Evolutionary conservation across 2,113 vertebrate species (phyloP).

Genomic region (Gracilinanus agilis): DNA sequence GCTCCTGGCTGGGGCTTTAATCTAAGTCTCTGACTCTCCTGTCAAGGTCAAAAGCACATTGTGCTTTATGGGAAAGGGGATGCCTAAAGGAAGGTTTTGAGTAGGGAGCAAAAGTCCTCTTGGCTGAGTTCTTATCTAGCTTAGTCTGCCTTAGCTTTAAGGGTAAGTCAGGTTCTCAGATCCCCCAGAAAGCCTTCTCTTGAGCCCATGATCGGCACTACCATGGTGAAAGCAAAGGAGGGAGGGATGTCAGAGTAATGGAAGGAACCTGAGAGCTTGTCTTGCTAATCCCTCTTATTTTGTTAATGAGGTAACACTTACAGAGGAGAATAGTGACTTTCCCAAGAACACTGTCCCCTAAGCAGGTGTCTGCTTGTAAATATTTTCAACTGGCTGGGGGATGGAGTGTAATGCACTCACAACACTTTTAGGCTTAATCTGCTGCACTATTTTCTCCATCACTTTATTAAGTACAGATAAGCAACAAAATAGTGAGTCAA

Average conservation of each 20-base stretch:
- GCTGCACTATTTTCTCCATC: not conserved
- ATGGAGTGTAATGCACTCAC: not conserved
- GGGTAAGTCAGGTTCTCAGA: not conserved
- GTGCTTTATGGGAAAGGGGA: not conserved
- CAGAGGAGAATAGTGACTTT: not conserved
- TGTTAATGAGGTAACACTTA: not conserved
- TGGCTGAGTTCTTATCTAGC: not conserved
- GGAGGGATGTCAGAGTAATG: not conserved
- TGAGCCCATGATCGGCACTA: not conserved
- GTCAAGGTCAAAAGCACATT: not conserved
- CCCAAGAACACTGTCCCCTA: not conserved
- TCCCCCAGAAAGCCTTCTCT: not conserved
- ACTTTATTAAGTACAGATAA: not conserved
- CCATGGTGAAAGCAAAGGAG: not conserved
- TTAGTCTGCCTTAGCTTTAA: not conserved
- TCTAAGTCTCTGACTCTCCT: not conserved
- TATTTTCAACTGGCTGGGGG: not conserved
- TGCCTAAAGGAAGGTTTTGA: not conserved
- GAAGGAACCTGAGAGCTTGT: not conserved
- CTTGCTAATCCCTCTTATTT: not conserved
- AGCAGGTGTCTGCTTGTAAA: not conserved
- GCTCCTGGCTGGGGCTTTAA: not conserved
- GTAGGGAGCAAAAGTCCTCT: not conserved
- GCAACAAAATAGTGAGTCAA: not conserved
- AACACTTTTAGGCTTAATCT: not conserved